Conservation (phyloP, 2,113 vertebrate species). For the Coreoperca whiteheadi region DNA sequence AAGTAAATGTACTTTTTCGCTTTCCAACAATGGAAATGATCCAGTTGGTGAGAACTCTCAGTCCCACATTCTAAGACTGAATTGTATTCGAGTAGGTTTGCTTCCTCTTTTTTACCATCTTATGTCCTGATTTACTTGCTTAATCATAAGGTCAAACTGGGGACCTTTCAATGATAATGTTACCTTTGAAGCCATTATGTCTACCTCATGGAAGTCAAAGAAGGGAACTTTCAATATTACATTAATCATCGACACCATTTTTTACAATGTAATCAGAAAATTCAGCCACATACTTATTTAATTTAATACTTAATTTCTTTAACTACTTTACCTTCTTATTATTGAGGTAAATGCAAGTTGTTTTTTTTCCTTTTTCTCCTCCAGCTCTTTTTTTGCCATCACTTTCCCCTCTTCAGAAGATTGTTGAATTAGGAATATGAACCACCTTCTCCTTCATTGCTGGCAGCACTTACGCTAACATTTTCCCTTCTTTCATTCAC, state of each 20-base stretch:
- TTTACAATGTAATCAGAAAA: neutral
- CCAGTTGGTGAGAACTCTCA: neutral
- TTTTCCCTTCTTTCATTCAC: slow-evolving; percentile 57
- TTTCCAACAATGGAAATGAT: neutral
- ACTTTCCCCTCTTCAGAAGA: slow-evolving; percentile 13
- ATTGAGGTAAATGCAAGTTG: neutral
- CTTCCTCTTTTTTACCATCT: neutral
- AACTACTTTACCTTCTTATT: neutral
- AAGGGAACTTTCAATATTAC: neutral
- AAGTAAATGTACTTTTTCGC: neutral
- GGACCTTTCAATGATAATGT: neutral
- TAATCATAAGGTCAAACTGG: neutral
- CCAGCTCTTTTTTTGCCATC: neutral
- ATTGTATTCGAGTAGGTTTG: neutral
- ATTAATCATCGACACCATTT: neutral
- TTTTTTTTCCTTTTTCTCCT: neutral
- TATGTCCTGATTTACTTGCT: neutral
- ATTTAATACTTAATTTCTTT: no score
- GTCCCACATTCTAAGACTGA: neutral
- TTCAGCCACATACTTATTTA: no score
- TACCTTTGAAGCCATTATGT: neutral
- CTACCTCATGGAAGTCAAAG: neutral
- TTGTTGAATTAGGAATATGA: slow-evolving; percentile 34
- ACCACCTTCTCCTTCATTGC: slow-evolving; percentile 50
- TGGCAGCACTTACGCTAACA: slow-evolving; percentile 39